Conservation (phyloP, 2,113 vertebrate genomes). For the Archocentrus centrarchus region DNA sequence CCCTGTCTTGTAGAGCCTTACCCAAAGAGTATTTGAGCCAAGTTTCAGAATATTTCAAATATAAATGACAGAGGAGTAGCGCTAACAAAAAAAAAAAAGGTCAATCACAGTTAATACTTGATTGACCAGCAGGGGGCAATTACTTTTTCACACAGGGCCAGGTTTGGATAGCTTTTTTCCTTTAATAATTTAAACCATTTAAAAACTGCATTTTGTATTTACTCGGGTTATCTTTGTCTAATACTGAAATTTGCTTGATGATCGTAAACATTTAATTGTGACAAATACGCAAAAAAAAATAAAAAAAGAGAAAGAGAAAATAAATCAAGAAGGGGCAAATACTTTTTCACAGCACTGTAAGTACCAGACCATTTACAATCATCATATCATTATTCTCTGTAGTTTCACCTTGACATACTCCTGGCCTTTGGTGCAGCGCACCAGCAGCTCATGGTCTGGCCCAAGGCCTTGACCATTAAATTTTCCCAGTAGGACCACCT, state of each 20-base stretch:
- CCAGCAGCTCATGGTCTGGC: slow-evolving; percentile 88
- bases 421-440: slow-evolving; percentile 90
- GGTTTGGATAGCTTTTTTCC: not conserved
- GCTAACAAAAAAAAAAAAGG: no score
- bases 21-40: no score
- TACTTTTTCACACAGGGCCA: accelerated
- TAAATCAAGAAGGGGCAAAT: not conserved
- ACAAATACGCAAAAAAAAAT: not conserved
- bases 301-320: not conserved
- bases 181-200: not conserved
- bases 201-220: not conserved
- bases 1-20: no score
- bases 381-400: not conserved
- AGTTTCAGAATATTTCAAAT: no score
- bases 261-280: not conserved
- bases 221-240: not conserved
- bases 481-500: slow-evolving; percentile 96
- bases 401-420: slow-evolving; percentile 89
- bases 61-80: no score
- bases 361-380: not conserved
- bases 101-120: no score
- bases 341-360: not conserved
- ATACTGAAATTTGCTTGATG: not conserved
- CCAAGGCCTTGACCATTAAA: slow-evolving; percentile 94
- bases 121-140: not conserved